phyloP scores from a whole-genome alignment of 2,113 vertebrate genomes.

The Mesocricetus auratus region DNA sequence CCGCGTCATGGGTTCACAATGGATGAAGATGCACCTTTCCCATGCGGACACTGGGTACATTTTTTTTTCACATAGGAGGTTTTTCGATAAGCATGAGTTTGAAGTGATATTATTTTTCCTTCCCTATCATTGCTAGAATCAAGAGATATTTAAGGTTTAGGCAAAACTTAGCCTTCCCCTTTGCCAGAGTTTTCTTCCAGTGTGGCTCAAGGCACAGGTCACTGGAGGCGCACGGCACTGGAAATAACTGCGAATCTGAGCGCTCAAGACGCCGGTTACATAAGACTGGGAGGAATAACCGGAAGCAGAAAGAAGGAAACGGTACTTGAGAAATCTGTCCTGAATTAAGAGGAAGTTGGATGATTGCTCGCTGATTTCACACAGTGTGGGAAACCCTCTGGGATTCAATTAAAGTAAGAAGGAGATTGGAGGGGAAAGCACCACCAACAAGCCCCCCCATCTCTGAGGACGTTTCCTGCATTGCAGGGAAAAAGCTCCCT shows the following conservation, averaged over 20 bases:
- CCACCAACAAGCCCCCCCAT: not conserved
- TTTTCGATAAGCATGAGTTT: not conserved
- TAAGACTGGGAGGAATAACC: not conserved
- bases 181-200: not conserved
- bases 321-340: not conserved
- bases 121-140: not conserved
- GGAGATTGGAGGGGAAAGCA: not conserved
- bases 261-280: not conserved
- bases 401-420: not conserved
- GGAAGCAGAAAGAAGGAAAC: slow-evolving; percentile 21
- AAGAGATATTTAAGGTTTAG: not conserved
- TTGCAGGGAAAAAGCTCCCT: not conserved
- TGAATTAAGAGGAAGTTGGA: slow-evolving; percentile 15
- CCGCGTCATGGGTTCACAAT: not conserved
- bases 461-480: not conserved
- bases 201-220: not conserved
- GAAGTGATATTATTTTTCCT: not conserved
- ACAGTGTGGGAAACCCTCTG: not conserved
- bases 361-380: not conserved
- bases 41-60: not conserved
- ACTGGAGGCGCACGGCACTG: not conserved
- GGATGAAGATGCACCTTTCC: not conserved
- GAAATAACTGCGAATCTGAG: not conserved
- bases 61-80: not conserved
- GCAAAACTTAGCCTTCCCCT: not conserved